Base-by-base conservation (phyloP, 1,140 invertebrate genomes). In the Drosophila pachea region DNA sequence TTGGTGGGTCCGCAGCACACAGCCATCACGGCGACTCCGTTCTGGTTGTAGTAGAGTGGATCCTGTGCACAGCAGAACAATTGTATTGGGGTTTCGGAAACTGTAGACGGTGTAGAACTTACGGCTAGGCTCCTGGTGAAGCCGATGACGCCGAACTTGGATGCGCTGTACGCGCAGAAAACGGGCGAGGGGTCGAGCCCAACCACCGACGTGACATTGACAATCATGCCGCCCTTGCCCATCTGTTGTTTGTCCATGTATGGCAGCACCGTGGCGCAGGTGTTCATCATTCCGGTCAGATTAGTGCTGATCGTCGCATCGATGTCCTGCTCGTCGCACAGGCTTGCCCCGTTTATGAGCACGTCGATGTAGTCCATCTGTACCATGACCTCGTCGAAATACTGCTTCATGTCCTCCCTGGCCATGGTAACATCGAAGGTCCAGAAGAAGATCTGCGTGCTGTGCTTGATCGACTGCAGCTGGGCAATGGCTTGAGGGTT, bases 151-250 rank as follows among this genome's bases (percentile, higher is more conserved):
- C 89, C 90, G 65, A 91, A 90, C 54, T 92, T 92, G 0, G 91
- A 89, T n/a, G 89, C 91, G 43, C 74, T 78, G 65, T 92, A 92
- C 2, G 90, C 83, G 8, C 91, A 91, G 16, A 88, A 74, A 0
- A 87, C 78, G 7, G 82, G 82, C 4, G 82, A 72, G 0, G 88
- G 88, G 38, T 89, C 76, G 58, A 92, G 86, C 29, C 93, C 93
- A 59, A 91, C 87, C 38, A 93, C 91, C 0, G 93, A 93, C 7
- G 92, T 91, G 4, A 93, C 79, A 69, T 94, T 94, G 2, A 94
- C 90, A 47, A 94, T 91, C 4, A 92, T 90, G 7, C 92, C 93
- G 36, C 93, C 93, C 11, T 89, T 88, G 0, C 92, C 92, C 5
- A 90, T 89, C 67, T 91, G 91, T 48, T 92, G 89, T 63, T 89